Evolutionary conservation across 2,888 invertebrate genomes (phyloP).

Genomic region (Dynastes tityus): DNA sequence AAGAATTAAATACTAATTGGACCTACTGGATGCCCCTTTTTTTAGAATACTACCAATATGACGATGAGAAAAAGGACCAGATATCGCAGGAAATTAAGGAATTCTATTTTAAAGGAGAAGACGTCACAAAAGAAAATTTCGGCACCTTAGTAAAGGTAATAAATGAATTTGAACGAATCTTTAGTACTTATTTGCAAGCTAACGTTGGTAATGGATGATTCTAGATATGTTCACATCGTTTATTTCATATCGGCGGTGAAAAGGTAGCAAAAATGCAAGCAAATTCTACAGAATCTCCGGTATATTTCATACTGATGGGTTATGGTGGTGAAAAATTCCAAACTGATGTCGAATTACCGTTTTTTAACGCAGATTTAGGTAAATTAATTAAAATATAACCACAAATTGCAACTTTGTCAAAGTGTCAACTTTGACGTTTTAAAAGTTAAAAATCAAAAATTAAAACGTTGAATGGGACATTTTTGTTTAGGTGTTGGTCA

Average conservation of each 20-base stretch:
- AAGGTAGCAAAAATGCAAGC: slow-evolving; percentile 60
- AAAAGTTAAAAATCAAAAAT: no score
- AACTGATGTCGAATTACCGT: background rate
- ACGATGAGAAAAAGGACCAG: slow-evolving; percentile 33
- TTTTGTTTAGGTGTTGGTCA: slow-evolving; percentile 41
- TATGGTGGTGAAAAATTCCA: slow-evolving; percentile 22
- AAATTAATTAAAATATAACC: background rate
- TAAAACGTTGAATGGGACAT: background rate
- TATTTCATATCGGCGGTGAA: slow-evolving; percentile 67
- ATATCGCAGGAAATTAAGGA: slow-evolving; percentile 39
- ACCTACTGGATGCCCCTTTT: slow-evolving; percentile 28
- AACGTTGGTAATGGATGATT: slow-evolving; percentile 1
- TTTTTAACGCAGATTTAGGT: background rate
- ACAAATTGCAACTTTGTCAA: no score
- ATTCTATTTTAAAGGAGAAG: slow-evolving; percentile 47
- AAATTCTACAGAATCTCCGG: slow-evolving; percentile 69
- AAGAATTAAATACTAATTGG: slow-evolving; percentile 44
- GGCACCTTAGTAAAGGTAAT: slow-evolving; percentile 43
- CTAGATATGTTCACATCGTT: slow-evolving; percentile 69
- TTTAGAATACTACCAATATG: slow-evolving; percentile 37
- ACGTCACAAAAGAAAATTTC: slow-evolving; percentile 44
- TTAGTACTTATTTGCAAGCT: no score
- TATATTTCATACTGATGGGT: slow-evolving; percentile 70
- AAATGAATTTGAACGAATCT: no score
- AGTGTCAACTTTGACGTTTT: no score